Evolutionary conservation across 2,113 vertebrate species (phyloP).

Genomic region (Apeltes quadracus): DNA sequence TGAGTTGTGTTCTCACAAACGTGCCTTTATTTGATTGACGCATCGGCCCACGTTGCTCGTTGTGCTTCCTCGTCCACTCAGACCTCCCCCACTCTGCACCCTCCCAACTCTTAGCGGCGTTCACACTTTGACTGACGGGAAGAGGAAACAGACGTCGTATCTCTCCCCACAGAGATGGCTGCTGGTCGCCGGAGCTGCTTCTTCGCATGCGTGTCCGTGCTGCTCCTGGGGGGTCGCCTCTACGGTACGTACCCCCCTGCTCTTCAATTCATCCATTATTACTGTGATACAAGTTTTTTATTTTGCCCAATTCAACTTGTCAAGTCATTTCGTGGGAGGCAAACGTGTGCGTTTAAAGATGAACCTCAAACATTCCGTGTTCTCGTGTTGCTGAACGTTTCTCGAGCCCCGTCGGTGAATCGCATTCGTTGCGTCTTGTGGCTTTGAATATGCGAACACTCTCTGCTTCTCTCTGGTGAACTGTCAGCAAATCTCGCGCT

Average conservation of each 20-base stretch:
- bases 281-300: not conserved
- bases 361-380: not conserved
- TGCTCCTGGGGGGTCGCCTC: slow-evolving; percentile 7
- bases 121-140: slow-evolving; percentile 8
- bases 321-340: too few relatives aligned
- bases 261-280: not conserved
- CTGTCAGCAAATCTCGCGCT: slow-evolving; percentile 27
- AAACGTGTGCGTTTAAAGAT: not conserved
- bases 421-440: fast-evolving
- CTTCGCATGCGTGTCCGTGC: not conserved
- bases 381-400: not conserved
- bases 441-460: fast-evolving
- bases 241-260: not conserved
- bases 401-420: not conserved
- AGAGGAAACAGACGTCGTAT: slow-evolving; percentile 55
- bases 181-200: slow-evolving; percentile 7
- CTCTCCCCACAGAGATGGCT: slow-evolving; percentile 22
- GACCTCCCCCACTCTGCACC: slow-evolving; percentile 11
- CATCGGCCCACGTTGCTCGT: not conserved
- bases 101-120: fast-evolving
- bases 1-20: not conserved
- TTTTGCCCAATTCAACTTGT: not conserved
- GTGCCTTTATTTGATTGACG: not conserved
- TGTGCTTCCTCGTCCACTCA: not conserved
- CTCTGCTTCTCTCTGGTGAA: not conserved